phyloP scores from a whole-genome alignment of 1,140 invertebrate genomes.

The Cecropterus lyciades region DNA sequence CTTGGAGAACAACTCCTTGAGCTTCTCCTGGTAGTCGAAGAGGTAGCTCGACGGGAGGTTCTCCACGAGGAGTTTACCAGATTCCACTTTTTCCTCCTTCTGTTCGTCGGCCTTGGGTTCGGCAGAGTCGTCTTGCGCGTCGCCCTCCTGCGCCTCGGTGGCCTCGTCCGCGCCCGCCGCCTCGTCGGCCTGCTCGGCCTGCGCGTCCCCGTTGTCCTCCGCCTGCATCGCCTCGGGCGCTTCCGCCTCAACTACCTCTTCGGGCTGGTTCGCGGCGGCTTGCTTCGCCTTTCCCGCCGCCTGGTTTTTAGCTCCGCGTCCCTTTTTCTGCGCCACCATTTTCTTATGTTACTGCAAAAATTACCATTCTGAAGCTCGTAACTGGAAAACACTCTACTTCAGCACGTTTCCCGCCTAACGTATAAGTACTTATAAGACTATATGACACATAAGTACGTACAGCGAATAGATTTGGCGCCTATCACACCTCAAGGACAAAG shows the following conservation, averaged over 20 bases:
- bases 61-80: slow-evolving; percentile 80
- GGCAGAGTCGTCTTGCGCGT: slow-evolving; percentile 45
- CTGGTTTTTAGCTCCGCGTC: slow-evolving; percentile 71
- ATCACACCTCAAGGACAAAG: slow-evolving; percentile 63
- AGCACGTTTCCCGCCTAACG: slow-evolving; percentile 45
- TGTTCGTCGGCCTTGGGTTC: slow-evolving; percentile 59
- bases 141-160: slow-evolving; percentile 40
- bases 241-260: slow-evolving; percentile 55
- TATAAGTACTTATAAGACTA: slow-evolving; percentile 46
- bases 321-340: slow-evolving; percentile 77
- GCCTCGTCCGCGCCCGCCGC: slow-evolving; percentile 27
- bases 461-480: slow-evolving; percentile 56
- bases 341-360: slow-evolving; percentile 42
- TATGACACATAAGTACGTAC: slow-evolving; percentile 28
- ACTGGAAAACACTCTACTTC: neutral
- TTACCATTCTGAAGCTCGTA: neutral
- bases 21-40: slow-evolving; percentile 79
- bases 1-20: slow-evolving; percentile 78
- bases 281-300: slow-evolving; percentile 50
- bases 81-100: slow-evolving; percentile 69
- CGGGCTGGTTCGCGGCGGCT: slow-evolving; percentile 51
- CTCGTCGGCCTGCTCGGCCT: slow-evolving; percentile 43
- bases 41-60: slow-evolving; percentile 77
- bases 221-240: slow-evolving; percentile 55
- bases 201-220: slow-evolving; percentile 67